phyloP scores from a whole-genome alignment of 2,797 vertebrate genomes.

The Cetoscarus ocellatus region DNA sequence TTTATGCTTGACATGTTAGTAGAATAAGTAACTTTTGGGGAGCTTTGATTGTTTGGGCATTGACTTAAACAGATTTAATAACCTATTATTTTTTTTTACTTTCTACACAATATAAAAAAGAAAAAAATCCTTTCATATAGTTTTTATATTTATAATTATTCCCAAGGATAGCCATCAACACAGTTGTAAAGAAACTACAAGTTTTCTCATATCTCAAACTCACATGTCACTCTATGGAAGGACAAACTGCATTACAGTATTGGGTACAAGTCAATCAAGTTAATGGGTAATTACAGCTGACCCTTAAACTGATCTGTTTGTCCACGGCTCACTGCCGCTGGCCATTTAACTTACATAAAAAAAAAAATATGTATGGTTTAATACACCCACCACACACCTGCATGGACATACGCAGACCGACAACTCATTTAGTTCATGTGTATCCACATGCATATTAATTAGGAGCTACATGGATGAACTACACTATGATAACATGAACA shows the following conservation, averaged over 20 bases:
- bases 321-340: not conserved
- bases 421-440: not conserved
- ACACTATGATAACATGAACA: not conserved
- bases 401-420: not conserved
- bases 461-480: slow-evolving; percentile 16
- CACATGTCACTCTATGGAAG: slow-evolving; percentile 2
- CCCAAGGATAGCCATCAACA: not conserved
- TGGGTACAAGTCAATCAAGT: slow-evolving; percentile 18
- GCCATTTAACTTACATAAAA: not conserved
- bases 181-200: slow-evolving; percentile 10
- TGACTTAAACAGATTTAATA: too few species aligned
- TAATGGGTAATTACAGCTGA: slow-evolving; percentile 26
- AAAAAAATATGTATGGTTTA: not conserved
- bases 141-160: not conserved
- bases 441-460: slow-evolving; percentile 1
- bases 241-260: not conserved
- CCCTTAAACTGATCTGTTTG: slow-evolving; percentile 2
- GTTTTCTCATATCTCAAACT: not conserved
- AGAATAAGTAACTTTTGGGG: too few species aligned
- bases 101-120: not conserved
- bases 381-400: slow-evolving; percentile 32
- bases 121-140: not conserved
- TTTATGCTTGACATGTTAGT: too few species aligned
- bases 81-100: too few species aligned
- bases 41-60: too few species aligned